Conservation (phyloP, 1,140 invertebrate genomes). For the Musca domestica region DNA sequence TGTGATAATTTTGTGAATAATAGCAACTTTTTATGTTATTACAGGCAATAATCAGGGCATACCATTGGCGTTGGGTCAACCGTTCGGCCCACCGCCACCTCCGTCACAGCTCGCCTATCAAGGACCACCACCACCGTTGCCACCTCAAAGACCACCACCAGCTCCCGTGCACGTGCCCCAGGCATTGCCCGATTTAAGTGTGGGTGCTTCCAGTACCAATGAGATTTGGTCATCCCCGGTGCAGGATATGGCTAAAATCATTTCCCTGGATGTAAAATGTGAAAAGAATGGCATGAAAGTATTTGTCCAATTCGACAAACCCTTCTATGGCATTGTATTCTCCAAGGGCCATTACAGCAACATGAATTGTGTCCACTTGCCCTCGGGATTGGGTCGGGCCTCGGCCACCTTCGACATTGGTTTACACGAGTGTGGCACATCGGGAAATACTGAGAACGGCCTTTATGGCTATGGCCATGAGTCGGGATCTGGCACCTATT, state of each 20-base stretch:
- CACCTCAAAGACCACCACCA: slow-evolving; percentile 58
- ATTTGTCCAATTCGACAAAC: slow-evolving; percentile 87
- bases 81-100: slow-evolving; percentile 56
- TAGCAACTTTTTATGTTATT: slow-evolving; percentile 2
- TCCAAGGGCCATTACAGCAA: slow-evolving; percentile 91
- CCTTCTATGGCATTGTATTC: slow-evolving; percentile 93
- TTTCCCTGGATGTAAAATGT: slow-evolving; percentile 88
- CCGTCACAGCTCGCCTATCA: slow-evolving; percentile 63
- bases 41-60: slow-evolving; percentile 49
- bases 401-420: slow-evolving; percentile 89
- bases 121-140: slow-evolving; percentile 65
- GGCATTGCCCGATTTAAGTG: slow-evolving; percentile 44
- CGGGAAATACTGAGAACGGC: slow-evolving; percentile 85
- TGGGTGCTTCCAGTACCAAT: slow-evolving; percentile 56
- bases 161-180: slow-evolving; percentile 30
- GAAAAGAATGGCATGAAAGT: slow-evolving; percentile 93
- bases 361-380: slow-evolving; percentile 86
- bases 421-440: slow-evolving; percentile 86
- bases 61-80: slow-evolving; percentile 52
- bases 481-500: slow-evolving; percentile 85
- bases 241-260: slow-evolving; percentile 87
- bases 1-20: slow-evolving; percentile 9
- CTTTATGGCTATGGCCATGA: slow-evolving; percentile 79
- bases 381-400: slow-evolving; percentile 79
- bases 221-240: slow-evolving; percentile 79